Percentiles rank a stretch among this genome's conserved stretches.
phyloP scores from a whole-genome alignment of 2,797 vertebrate species.

The Acrossocheilus wenchowensis region DNA sequence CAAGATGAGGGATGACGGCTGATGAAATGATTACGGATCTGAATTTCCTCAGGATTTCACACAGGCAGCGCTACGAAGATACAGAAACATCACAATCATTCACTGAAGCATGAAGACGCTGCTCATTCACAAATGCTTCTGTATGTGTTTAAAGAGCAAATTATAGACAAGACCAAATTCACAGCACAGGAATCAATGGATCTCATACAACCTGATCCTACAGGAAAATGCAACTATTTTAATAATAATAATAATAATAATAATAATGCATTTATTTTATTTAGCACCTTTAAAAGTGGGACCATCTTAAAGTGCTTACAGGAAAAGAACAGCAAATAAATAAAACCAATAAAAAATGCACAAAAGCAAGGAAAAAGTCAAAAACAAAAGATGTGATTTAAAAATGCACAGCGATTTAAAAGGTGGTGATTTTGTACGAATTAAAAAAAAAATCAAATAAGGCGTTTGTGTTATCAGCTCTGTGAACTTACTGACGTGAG shows the following conservation, averaged over 20 bases:
- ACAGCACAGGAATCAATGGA: not conserved
- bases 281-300: not conserved
- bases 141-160: not conserved
- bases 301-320: too few relatives aligned
- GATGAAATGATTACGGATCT: slow-evolving; percentile 45
- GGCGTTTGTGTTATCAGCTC: slow-evolving; percentile 25
- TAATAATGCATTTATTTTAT: not conserved
- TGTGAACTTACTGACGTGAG: not conserved
- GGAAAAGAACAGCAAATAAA: too few relatives aligned
- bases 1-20: not conserved
- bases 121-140: not conserved
- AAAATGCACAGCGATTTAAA: too few relatives aligned
- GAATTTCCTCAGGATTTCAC: slow-evolving; percentile 4
- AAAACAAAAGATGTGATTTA: too few relatives aligned
- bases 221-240: not conserved
- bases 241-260: not conserved
- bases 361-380: too few relatives aligned
- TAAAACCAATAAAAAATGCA: too few relatives aligned
- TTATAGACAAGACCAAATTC: not conserved
- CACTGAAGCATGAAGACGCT: not conserved
- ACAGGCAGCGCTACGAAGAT: not conserved
- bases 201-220: not conserved
- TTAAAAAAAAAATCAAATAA: too few relatives aligned
- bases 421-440: too few relatives aligned
- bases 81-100: not conserved